These are phyloP conservation scores for Drosophila parabipectinata DNA, from an alignment of 1,140 invertebrate species.

Conservation along the genomic window DNA sequence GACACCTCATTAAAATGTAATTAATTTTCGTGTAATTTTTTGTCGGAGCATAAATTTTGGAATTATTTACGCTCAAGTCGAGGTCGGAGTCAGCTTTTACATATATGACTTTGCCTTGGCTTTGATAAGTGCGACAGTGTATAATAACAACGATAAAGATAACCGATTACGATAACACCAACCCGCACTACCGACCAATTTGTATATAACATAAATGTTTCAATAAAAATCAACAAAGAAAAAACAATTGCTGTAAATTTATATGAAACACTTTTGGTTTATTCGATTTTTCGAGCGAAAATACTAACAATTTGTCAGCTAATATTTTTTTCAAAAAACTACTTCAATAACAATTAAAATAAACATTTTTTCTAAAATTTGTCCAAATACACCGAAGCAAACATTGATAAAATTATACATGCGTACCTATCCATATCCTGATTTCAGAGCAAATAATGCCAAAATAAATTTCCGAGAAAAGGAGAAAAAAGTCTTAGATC, in stretches of 20 bases:
- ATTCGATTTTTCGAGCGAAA: slow-evolving; percentile 46
- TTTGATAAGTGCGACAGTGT: slow-evolving; percentile 83
- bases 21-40: slow-evolving; percentile 82
- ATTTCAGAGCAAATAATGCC: slow-evolving; percentile 87
- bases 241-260: slow-evolving; percentile 65
- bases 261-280: slow-evolving; percentile 60
- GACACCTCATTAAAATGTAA: slow-evolving; percentile 75
- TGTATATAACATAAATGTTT: slow-evolving; percentile 58
- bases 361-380: slow-evolving; percentile 21
- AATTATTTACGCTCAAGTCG: slow-evolving; percentile 82
- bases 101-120: slow-evolving; percentile 68
- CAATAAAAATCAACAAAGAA: slow-evolving; percentile 14
- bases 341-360: slow-evolving; percentile 39
- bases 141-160: slow-evolving; percentile 56
- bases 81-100: slow-evolving; percentile 64
- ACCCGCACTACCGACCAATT: slow-evolving; percentile 52
- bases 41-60: slow-evolving; percentile 84
- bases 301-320: slow-evolving; percentile 45
- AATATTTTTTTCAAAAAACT: slow-evolving; percentile 50
- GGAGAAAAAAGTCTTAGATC: slow-evolving; percentile 96
- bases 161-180: slow-evolving; percentile 15
- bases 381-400: slow-evolving; percentile 28
- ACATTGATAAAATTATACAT: slow-evolving; percentile 78
- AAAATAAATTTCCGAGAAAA: slow-evolving; percentile 96
- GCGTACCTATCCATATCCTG: slow-evolving; percentile 84